Conservation (phyloP, 2,113 vertebrate genomes). For the Meles meles region DNA sequence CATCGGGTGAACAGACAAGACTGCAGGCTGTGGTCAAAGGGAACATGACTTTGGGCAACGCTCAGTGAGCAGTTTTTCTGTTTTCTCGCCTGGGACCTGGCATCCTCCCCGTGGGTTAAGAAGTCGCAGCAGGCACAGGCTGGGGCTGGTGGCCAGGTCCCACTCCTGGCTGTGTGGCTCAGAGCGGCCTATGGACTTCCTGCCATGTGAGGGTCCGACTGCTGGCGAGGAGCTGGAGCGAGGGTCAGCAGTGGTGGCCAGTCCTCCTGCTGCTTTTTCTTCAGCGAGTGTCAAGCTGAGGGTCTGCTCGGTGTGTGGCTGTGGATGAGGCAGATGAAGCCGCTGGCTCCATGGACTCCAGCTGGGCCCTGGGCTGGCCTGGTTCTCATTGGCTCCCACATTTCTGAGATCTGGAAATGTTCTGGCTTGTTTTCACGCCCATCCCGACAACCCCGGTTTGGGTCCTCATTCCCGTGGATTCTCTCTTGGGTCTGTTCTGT, state of each 20-base stretch:
- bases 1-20: rapidly evolving
- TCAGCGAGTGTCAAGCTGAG: rapidly evolving
- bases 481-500: background rate
- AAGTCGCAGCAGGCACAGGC: background rate
- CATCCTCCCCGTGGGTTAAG: rapidly evolving
- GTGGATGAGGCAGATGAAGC: background rate
- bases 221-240: background rate
- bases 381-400: rapidly evolving
- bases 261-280: rapidly evolving
- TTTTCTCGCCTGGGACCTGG: background rate
- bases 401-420: background rate
- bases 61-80: background rate
- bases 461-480: rapidly evolving
- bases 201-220: background rate
- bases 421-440: no score
- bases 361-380: rapidly evolving
- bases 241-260: no score
- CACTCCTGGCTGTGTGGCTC: rapidly evolving
- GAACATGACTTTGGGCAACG: rapidly evolving
- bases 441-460: rapidly evolving
- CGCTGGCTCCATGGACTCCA: rapidly evolving
- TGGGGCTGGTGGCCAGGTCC: background rate
- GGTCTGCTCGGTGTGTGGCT: background rate
- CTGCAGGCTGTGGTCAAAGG: background rate
- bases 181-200: no score